phyloP scores from a whole-genome alignment of 2,888 invertebrate species.

The Troglohyphantes excavatus region DNA sequence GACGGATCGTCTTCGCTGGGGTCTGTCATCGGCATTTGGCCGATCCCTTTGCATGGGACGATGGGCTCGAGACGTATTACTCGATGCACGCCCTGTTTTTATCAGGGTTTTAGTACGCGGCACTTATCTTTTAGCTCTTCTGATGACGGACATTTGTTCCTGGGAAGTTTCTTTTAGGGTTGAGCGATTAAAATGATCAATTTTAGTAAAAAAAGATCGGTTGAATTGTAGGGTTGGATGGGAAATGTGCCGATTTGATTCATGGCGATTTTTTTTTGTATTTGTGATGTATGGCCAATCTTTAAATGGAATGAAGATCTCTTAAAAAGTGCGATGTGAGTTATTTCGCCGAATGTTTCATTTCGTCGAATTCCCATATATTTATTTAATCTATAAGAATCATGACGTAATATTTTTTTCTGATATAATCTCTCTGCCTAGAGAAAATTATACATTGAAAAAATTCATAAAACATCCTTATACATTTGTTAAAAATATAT shows the following conservation, averaged over 20 bases:
- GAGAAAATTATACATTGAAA: no score
- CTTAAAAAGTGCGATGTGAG: background rate
- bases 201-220: background rate
- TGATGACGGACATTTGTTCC: constrained; percentile 2
- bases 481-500: no score
- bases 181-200: constrained; percentile 1
- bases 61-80: constrained; percentile 49
- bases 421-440: no score
- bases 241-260: background rate
- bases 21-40: constrained; percentile 11
- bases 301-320: no score
- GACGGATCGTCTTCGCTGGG: constrained; percentile 32
- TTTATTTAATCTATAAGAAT: no score
- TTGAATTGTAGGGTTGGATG: background rate
- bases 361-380: no score
- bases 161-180: background rate
- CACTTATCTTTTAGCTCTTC: background rate
- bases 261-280: background rate
- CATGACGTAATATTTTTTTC: no score
- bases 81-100: constrained; percentile 23
- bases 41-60: constrained; percentile 12
- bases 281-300: no score
- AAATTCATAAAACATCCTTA: no score
- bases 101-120: background rate
- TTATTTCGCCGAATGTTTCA: background rate